Percentiles rank a stretch among this genome's conserved stretches.
Conservation (phyloP, 2,113 vertebrate species). For the Misgurnus mizolepis region DNA sequence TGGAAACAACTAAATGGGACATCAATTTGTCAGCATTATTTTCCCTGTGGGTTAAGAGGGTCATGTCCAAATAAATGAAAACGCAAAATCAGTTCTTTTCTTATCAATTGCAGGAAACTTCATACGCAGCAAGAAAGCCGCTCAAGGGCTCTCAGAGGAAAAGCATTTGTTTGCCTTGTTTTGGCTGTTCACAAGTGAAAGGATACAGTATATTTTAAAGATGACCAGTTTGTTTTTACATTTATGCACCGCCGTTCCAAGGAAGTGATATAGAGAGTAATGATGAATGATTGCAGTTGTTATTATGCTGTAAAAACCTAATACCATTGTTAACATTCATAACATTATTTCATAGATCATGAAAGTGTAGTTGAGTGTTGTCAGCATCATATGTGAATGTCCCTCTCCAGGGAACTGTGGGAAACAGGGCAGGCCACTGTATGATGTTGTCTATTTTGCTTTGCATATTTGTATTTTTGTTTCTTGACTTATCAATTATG, state of each 20-base stretch:
- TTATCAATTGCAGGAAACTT: constrained; percentile 57
- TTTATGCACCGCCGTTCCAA: neutral
- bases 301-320: constrained; percentile 41
- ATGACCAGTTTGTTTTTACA: constrained; percentile 21
- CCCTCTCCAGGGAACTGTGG: constrained; percentile 12
- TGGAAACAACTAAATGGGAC: constrained; percentile 75
- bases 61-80: constrained; percentile 46
- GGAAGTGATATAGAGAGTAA: constrained; percentile 13
- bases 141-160: constrained; percentile 33
- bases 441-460: constrained; percentile 45
- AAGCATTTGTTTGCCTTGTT: constrained; percentile 37
- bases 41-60: constrained; percentile 36
- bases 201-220: constrained; percentile 18
- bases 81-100: constrained; percentile 50
- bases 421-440: constrained; percentile 22
- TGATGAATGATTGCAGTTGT: constrained; percentile 39
- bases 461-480: constrained; percentile 23
- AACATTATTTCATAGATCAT: neutral
- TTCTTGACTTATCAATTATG: constrained; percentile 30
- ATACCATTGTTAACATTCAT: constrained; percentile 8
- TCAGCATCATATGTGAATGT: neutral
- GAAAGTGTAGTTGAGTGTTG: constrained; percentile 9
- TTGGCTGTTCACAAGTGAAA: constrained; percentile 34
- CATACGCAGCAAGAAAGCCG: constrained; percentile 18
- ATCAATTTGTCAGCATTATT: constrained; percentile 44